Base-by-base conservation (phyloP, 2,888 invertebrate genomes). In the Sialis fuliginosa region DNA sequence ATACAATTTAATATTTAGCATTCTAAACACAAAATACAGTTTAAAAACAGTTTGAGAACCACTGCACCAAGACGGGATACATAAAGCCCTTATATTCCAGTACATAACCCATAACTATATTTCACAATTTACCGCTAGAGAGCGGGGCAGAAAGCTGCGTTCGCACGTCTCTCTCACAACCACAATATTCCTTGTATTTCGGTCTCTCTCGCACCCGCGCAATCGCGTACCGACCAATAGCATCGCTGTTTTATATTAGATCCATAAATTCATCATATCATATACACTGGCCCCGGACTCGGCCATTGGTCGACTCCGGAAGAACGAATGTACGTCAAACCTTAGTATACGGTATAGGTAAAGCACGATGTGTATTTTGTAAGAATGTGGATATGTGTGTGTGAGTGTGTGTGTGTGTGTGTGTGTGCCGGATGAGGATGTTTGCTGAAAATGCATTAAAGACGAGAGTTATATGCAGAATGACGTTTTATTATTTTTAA, bases 211-310 rank as follows among this genome's bases (percentile, higher is more conserved):
- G 30, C 31, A 31, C 31, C 22, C 10, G 31, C 31, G 31, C 10
- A 34, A 43, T 43, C 12, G 12, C 12, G 32, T 7, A 43, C 13
- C 72, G 69, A 70, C 77, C 78, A 78, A 77, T 77, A 71, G 71
- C 71, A 70, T 67, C 69, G 69, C 70, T 68, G 69, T 68, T 68
- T 75, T 74, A 76, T 77, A 78, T 81, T 80, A 81, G 79, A 79
- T 81, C 79, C 80, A 81, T 82, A 82, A 81, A 81, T 82, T 76
- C 77, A 77, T 77, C 77, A 77, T 77, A 77, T 77, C 44, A 45
- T 45, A 48, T 47, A 47, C 42, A 39, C 32, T 32, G 48, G 51
- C 57, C 57, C 58, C 58, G 59, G 57, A 32, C 10, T 37, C n/a
- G 12, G 39, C 45, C 45, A 45, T 45, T 39, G 44, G 44, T 44